A percentile compares a stretch with the other conserved stretches of the same genome.
Evolutionary conservation across 2,797 vertebrate species (phyloP).

Genomic region (Epinephelus coioides): DNA sequence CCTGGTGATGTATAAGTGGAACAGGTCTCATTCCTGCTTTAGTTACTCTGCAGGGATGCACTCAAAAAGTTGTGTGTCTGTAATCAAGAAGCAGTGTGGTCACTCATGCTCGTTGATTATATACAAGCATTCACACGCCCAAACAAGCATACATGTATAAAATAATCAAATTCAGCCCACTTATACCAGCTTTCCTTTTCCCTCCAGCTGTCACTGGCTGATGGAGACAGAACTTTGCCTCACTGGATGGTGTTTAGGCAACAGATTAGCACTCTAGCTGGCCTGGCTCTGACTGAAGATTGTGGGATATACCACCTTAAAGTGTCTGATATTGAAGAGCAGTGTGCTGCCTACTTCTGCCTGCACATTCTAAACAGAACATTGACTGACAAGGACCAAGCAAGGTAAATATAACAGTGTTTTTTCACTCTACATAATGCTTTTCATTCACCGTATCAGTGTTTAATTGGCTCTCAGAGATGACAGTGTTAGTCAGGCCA

Average conservation of each 20-base stretch:
- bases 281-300: constrained; percentile 67
- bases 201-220: constrained; percentile 66
- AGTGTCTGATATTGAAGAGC: constrained; percentile 25
- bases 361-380: constrained; percentile 42
- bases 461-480: no score
- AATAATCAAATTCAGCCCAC: no score
- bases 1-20: no score
- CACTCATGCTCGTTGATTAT: background rate
- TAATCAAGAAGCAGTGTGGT: background rate
- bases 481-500: no score
- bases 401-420: background rate
- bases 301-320: constrained; percentile 50
- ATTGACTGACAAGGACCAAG: background rate
- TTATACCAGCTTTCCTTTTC: background rate
- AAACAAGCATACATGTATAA: background rate
- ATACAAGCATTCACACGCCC: no score
- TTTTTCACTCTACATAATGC: no score
- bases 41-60: no score
- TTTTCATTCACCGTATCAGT: no score
- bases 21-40: no score
- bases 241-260: constrained; percentile 68
- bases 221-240: constrained; percentile 51
- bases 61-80: no score
- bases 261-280: constrained; percentile 35
- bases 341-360: constrained; percentile 35